Percentiles rank a stretch among this genome's conserved stretches.
Conservation (phyloP, 1,140 invertebrate species). For the Neodiprion lecontei region DNA sequence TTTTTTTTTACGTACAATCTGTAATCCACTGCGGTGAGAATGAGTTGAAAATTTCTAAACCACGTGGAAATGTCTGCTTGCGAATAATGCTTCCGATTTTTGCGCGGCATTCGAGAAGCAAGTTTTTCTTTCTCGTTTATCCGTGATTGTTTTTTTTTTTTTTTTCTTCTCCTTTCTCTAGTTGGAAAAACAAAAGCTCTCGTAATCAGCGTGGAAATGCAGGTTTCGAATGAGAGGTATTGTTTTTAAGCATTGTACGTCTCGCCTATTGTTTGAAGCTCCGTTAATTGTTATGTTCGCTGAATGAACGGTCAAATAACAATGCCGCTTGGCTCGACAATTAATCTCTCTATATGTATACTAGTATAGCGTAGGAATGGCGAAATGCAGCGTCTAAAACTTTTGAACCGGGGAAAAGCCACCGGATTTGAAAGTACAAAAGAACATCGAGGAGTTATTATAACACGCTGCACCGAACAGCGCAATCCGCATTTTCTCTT, state of each 20-base stretch:
- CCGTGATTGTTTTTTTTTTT: too few species aligned
- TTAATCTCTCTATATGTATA: slow-evolving; percentile 36
- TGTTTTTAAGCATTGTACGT: slow-evolving; percentile 41
- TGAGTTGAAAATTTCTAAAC: too few species aligned
- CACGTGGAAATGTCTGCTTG: too few species aligned
- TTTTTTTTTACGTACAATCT: too few species aligned
- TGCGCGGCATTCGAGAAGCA: too few species aligned
- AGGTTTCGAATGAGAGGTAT: slow-evolving; percentile 40
- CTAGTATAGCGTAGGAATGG: not conserved
- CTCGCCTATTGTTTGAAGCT: slow-evolving; percentile 49
- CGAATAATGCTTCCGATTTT: too few species aligned
- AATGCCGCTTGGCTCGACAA: slow-evolving; percentile 41
- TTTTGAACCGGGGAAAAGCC: not conserved
- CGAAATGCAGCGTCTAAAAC: not conserved
- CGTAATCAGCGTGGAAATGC: slow-evolving; percentile 49
- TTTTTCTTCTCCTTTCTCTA: too few species aligned
- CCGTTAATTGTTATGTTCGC: slow-evolving; percentile 44
- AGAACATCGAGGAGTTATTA: not conserved
- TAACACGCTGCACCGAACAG: not conserved
- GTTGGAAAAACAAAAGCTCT: slow-evolving; percentile 5
- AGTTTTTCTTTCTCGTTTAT: too few species aligned
- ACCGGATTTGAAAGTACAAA: not conserved
- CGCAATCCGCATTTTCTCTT: not conserved
- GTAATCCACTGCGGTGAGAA: too few species aligned
- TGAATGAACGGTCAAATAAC: slow-evolving; percentile 36